A percentile compares a stretch with the other conserved stretches of the same genome.
These are phyloP conservation scores for Haliclona indistincta DNA, from an alignment of 37 sponge, comb jelly and placozoan species.

Conservation along the genomic window DNA sequence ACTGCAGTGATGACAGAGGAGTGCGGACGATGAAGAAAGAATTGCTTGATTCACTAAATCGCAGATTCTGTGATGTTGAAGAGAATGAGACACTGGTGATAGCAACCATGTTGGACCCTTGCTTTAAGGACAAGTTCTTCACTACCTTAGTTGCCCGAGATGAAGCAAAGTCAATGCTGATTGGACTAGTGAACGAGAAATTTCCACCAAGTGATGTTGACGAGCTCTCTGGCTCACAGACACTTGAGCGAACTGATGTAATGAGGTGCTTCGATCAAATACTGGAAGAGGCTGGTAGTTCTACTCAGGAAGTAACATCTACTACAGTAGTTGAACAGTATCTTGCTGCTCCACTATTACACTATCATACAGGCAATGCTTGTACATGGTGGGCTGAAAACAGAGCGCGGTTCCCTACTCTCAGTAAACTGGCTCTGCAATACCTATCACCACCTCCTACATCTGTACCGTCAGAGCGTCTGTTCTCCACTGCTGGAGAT, in stretches of 20 bases:
- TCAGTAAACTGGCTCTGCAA: slow-evolving; percentile 1
- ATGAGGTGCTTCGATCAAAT: slow-evolving; percentile 8
- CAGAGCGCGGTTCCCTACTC: background rate
- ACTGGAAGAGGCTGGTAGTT: slow-evolving; percentile 9
- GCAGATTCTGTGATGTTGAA: slow-evolving; percentile 13
- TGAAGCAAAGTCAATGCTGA: slow-evolving; percentile 8
- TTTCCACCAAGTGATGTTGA: background rate
- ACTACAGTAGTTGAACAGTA: slow-evolving; percentile 5
- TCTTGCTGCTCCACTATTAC: slow-evolving; percentile 6
- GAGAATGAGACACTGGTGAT: background rate
- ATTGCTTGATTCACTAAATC: slow-evolving; percentile 6
- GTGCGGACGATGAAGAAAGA: slow-evolving; percentile 14
- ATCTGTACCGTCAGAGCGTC: slow-evolving; percentile 18
- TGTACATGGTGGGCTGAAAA: slow-evolving; percentile 19
- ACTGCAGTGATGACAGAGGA: slow-evolving; percentile 9
- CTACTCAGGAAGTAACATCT: background rate
- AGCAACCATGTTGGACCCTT: slow-evolving; percentile 8
- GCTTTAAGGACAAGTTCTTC: slow-evolving; percentile 35
- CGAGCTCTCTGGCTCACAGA: background rate
- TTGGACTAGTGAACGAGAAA: no score
- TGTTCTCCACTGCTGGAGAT: slow-evolving; percentile 22
- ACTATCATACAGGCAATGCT: slow-evolving; percentile 6
- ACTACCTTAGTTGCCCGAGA: background rate
- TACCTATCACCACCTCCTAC: slow-evolving; percentile 26
- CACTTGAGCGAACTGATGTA: background rate